A percentile compares a stretch with the other conserved stretches of the same genome.
These are phyloP conservation scores for Chromoteleia sp. DNA, from an alignment of 2,888 invertebrate species.

Conservation along the genomic window DNA sequence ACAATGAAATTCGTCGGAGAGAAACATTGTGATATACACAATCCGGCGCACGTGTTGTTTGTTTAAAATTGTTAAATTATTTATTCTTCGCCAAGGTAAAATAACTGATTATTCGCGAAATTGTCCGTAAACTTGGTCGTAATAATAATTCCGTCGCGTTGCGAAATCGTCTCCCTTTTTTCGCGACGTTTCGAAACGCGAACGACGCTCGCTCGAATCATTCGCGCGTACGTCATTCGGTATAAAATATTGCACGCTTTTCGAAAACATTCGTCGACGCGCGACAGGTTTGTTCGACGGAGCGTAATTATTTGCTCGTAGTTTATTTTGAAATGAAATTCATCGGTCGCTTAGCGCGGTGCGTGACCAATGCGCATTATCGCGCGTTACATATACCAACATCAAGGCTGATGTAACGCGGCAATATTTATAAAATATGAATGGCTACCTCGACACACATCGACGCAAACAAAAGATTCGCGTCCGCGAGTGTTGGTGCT, in stretches of 20 bases:
- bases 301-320: conserved; percentile 20
- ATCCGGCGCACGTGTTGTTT: conserved; percentile 27
- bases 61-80: conserved; percentile 46
- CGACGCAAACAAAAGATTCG: conserved; percentile 66
- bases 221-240: conserved; percentile 39
- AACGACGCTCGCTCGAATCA: conserved; percentile 16
- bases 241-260: conserved; percentile 46
- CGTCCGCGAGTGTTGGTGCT: conserved; percentile 55
- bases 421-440: conserved; percentile 71
- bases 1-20: not conserved
- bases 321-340: conserved; percentile 44
- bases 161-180: conserved; percentile 9
- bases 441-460: conserved; percentile 72
- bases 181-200: conserved; percentile 12
- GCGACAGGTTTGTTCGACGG: not conserved
- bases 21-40: conserved; percentile 7
- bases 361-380: conserved; percentile 70
- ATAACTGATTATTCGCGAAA: conserved; percentile 45
- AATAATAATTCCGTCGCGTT: conserved; percentile 34
- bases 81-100: conserved; percentile 52
- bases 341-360: conserved; percentile 43
- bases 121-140: conserved; percentile 35
- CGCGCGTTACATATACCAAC: conserved; percentile 65
- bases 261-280: conserved; percentile 35
- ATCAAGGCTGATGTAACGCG: conserved; percentile 67